A percentile compares a stretch with the other conserved stretches of the same genome.
Conservation (phyloP, 2,888 invertebrate species). For the Eupithecia centaureata region DNA sequence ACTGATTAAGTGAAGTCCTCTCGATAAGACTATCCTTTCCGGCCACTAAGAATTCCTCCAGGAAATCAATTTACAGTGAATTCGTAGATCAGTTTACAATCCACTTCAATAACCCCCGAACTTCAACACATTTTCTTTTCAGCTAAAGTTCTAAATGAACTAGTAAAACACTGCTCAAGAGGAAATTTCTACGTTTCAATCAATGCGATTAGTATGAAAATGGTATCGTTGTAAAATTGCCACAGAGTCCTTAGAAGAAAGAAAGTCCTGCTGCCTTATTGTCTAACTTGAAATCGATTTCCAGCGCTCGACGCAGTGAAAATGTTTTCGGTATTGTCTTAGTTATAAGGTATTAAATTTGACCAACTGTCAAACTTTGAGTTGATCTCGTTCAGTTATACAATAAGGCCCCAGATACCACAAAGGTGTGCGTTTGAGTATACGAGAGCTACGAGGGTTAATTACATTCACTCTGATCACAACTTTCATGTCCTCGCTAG, state of each 20-base stretch:
- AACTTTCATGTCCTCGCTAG: background rate
- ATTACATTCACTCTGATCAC: background rate
- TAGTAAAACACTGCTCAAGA: too few relatives aligned
- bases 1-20: constrained; percentile 21
- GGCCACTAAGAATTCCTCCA: background rate
- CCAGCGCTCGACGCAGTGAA: too few relatives aligned
- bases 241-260: background rate
- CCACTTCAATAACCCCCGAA: background rate
- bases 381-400: too few relatives aligned
- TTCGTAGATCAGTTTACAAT: background rate
- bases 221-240: background rate
- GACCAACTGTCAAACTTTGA: too few relatives aligned
- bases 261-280: too few relatives aligned
- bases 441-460: background rate
- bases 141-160: too few relatives aligned
- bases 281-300: too few relatives aligned
- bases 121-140: too few relatives aligned
- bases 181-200: too few relatives aligned
- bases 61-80: constrained; percentile 3
- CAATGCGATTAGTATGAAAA: background rate
- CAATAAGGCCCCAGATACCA: too few relatives aligned
- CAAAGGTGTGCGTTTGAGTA: background rate
- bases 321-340: too few relatives aligned
- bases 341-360: too few relatives aligned
- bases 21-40: constrained; percentile 16